Evolutionary conservation across 2,888 invertebrate genomes (phyloP), one percentile per base, ranked within the genome.

Genomic region (Euclidia mi): DNA sequence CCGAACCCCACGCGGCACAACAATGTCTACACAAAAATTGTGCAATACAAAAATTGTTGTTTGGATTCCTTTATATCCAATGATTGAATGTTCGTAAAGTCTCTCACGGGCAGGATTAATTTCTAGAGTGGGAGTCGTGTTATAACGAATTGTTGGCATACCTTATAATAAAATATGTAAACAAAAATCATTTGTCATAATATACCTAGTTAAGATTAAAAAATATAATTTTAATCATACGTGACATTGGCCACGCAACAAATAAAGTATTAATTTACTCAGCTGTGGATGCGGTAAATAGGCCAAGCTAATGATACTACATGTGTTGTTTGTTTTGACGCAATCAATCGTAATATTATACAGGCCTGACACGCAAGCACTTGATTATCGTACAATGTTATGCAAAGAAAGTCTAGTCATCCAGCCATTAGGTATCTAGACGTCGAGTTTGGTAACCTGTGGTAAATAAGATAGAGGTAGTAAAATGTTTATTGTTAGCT

Each of bases 231-330:
- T 32, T 32, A 50, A 9, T 38, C 2, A 50, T 60, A 60, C 52
- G 53, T 64, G 57, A 52, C 49, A 52, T 41, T 43, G 15, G 35
- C 32, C 44, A 63, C 46, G 43, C 37, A 55, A 51, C 40, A 45
- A 65, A 58, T 53, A 56, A 44, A 7, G 35, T 63, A 71, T 59
- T 49, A 20, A 49, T 71, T 56, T 52, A 67, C 57, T 46, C 76
- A 69, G 65, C 59, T 69, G 72, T 68, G 46, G 56, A 55, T 45
- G 55, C 18, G 45, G 45, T 63, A 71, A 61, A 63, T 75, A 71
- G 71, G 73, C 52, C 58, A 32, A 65, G 49, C 52, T 49, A 61
- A 49, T 61, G 49, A 68, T 63, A 60, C 40, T 53, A 53, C 62
- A 66, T 58, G 53, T 63, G 57, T 65, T 66, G 46, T 63, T 72